Evolutionary conservation across 1,140 invertebrate species (phyloP).

Genomic region (Sycophaga agraensis): DNA sequence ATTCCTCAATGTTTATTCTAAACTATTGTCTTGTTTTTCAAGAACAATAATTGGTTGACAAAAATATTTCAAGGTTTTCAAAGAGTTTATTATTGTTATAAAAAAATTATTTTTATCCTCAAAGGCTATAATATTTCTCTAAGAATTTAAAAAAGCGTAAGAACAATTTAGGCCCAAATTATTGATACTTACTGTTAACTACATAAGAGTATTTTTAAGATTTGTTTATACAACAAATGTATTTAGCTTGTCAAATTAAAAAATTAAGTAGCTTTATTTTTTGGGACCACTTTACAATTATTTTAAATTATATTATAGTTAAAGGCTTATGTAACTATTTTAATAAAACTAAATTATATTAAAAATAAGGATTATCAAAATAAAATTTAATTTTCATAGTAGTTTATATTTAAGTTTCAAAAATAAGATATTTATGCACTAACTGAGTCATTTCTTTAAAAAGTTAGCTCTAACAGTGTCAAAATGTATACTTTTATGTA

Average conservation of each 20-base stretch:
- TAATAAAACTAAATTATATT: too few relatives aligned
- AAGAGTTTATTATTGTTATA: conserved; percentile 39
- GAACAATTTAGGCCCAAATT: neutral
- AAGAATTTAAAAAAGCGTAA: neutral
- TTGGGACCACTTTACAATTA: neutral
- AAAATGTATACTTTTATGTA: too few relatives aligned
- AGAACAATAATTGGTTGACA: neutral
- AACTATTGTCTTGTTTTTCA: too few relatives aligned
- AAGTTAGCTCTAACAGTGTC: too few relatives aligned
- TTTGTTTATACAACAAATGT: neutral
- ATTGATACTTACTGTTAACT: neutral
- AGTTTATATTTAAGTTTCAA: too few relatives aligned
- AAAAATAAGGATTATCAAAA: too few relatives aligned
- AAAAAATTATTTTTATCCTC: conserved; percentile 14
- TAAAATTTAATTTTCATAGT: too few relatives aligned
- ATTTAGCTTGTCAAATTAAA: neutral
- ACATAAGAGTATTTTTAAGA: neutral
- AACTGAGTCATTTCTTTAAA: too few relatives aligned
- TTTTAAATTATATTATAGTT: neutral
- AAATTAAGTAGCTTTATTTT: neutral
- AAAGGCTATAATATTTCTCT: neutral
- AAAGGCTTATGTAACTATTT: too few relatives aligned
- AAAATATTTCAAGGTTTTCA: conserved; percentile 13
- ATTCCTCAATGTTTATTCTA: too few relatives aligned
- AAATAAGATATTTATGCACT: too few relatives aligned